phyloP scores from a whole-genome alignment of 1,140 invertebrate species.

The Macrostomum lignano region DNA sequence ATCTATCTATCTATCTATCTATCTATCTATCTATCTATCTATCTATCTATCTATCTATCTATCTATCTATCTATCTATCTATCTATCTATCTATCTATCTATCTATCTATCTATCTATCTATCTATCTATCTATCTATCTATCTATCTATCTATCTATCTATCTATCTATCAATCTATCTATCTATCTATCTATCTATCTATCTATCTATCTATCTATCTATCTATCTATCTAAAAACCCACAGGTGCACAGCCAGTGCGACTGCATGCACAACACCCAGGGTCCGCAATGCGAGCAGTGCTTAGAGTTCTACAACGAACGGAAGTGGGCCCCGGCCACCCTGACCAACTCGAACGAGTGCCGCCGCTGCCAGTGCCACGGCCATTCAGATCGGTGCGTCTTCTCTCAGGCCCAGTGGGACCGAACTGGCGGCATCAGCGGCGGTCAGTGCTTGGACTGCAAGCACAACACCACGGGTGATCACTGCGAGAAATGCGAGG shows the following conservation, averaged over 20 bases:
- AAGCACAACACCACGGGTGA: conserved; percentile 55
- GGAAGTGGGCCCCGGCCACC: conserved; percentile 86
- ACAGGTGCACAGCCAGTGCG: conserved; percentile 35
- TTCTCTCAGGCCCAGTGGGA: neutral
- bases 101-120: too few relatives aligned
- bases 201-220: too few relatives aligned
- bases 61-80: too few relatives aligned
- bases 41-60: too few relatives aligned
- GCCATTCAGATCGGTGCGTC: neutral
- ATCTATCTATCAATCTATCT: too few relatives aligned
- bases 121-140: too few relatives aligned
- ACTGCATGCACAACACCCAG: conserved; percentile 90
- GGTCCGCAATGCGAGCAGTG: conserved; percentile 89
- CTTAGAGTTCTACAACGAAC: conserved; percentile 86
- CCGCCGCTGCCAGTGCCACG: conserved; percentile 36
- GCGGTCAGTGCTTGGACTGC: conserved; percentile 33
- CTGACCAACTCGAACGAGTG: conserved; percentile 78
- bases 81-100: too few relatives aligned
- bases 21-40: too few relatives aligned
- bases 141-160: too few relatives aligned
- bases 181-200: too few relatives aligned
- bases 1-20: too few relatives aligned
- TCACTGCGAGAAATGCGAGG: conserved; percentile 65
- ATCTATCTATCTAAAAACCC: too few relatives aligned
- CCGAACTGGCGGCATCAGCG: neutral